phyloP scores from a whole-genome alignment of 1,140 invertebrate species.

The Drusus annulatus region DNA sequence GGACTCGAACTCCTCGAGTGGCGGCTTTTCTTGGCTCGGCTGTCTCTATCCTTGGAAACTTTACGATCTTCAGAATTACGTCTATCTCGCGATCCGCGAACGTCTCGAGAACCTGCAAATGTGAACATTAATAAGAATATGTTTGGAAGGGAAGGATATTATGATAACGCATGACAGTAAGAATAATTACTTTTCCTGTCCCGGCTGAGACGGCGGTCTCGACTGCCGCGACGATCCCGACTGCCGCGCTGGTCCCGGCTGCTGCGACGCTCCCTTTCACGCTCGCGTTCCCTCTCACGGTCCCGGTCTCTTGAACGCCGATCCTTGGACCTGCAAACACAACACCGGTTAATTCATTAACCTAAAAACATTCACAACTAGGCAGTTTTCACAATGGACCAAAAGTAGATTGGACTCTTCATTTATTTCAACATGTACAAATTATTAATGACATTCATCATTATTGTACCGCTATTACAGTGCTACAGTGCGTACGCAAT shows the following conservation, averaged over 20 bases:
- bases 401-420: no score
- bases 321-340: conserved; percentile 63
- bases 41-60: conserved; percentile 50
- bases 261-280: conserved; percentile 44
- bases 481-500: no score
- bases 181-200: conserved; percentile 43
- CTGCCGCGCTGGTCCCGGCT: conserved; percentile 58
- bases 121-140: neutral
- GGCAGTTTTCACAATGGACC: no score
- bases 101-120: conserved; percentile 51
- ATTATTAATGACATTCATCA: no score
- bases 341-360: no score
- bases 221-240: conserved; percentile 58
- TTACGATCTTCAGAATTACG: conserved; percentile 54
- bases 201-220: conserved; percentile 47
- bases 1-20: conserved; percentile 65
- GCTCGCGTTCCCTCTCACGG: conserved; percentile 16
- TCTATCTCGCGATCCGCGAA: conserved; percentile 60
- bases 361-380: no score
- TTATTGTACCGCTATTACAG: no score
- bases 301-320: conserved; percentile 62
- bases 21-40: conserved; percentile 48
- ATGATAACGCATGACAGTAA: neutral
- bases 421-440: no score
- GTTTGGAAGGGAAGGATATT: no score